Evolutionary conservation across 2,797 vertebrate genomes (phyloP).

Genomic region (Falco cherrug): DNA sequence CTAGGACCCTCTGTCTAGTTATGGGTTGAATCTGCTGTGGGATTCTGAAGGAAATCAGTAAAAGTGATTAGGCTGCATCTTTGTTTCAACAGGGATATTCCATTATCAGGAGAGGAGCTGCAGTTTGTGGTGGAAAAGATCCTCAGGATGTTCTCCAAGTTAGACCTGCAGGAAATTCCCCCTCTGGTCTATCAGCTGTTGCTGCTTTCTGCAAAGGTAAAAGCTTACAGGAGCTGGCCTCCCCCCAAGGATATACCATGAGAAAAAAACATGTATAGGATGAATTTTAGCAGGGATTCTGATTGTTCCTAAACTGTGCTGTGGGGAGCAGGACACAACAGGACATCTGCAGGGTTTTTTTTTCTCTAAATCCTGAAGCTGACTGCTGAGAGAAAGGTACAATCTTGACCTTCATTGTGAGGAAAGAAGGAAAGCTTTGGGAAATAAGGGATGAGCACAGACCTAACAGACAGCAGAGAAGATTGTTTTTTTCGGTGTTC

Average conservation of each 20-base stretch:
- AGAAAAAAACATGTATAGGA: background rate
- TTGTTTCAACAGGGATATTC: constrained; percentile 84
- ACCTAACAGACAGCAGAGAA: background rate
- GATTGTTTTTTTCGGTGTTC: background rate
- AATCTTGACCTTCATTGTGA: background rate
- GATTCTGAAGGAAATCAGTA: background rate
- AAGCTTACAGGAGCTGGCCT: background rate
- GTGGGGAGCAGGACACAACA: background rate
- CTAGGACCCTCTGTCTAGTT: background rate
- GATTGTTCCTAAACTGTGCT: background rate
- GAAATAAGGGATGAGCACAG: background rate
- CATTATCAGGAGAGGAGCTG: constrained; percentile 88
- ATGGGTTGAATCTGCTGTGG: background rate
- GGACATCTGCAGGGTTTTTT: background rate
- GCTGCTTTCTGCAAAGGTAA: constrained; percentile 92
- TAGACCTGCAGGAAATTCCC: constrained; percentile 95
- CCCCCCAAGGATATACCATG: too few species aligned
- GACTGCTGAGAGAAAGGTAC: background rate
- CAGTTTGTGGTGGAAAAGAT: constrained; percentile 91
- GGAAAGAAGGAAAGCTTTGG: background rate
- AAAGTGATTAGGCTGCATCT: background rate
- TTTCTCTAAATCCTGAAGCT: background rate
- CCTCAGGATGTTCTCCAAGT: constrained; percentile 86
- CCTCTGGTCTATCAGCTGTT: constrained; percentile 95
- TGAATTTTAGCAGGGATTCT: background rate